Conservation (phyloP, 2,113 vertebrate genomes). For the Xerus inauris region DNA sequence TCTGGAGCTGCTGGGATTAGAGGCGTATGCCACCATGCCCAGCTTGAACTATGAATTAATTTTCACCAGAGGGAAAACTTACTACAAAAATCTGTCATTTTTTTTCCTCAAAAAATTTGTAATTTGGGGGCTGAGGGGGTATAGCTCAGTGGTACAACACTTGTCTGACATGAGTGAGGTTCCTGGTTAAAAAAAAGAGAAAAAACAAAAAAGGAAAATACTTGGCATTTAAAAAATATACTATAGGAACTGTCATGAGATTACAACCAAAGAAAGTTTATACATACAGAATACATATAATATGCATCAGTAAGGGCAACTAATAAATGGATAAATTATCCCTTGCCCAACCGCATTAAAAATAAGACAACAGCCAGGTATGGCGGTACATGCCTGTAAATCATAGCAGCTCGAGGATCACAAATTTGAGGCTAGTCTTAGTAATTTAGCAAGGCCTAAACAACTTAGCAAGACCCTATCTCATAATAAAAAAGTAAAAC, state of each 20-base stretch:
- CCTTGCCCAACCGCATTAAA: background rate
- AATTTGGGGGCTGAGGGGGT: background rate
- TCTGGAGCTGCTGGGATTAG: too few relatives aligned
- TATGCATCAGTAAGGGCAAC: constrained; percentile 3
- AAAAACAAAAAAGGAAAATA: background rate
- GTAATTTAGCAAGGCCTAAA: too few relatives aligned
- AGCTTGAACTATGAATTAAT: background rate
- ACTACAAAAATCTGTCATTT: background rate
- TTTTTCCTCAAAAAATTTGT: background rate
- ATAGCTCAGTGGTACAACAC: too few relatives aligned
- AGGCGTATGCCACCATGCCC: too few relatives aligned
- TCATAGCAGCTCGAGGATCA: background rate
- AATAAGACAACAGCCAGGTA: background rate
- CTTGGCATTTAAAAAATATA: background rate
- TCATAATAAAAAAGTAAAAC: background rate
- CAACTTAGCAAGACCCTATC: too few relatives aligned
- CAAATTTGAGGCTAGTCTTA: background rate
- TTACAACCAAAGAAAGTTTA: background rate
- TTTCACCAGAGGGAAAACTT: background rate
- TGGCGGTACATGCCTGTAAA: background rate
- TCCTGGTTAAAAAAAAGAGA: background rate
- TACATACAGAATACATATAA: background rate
- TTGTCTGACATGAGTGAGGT: too few relatives aligned
- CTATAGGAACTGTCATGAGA: background rate
- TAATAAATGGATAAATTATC: background rate